Evolutionary conservation across 2,113 vertebrate genomes (phyloP).

Genomic region (Myocastor coypus): DNA sequence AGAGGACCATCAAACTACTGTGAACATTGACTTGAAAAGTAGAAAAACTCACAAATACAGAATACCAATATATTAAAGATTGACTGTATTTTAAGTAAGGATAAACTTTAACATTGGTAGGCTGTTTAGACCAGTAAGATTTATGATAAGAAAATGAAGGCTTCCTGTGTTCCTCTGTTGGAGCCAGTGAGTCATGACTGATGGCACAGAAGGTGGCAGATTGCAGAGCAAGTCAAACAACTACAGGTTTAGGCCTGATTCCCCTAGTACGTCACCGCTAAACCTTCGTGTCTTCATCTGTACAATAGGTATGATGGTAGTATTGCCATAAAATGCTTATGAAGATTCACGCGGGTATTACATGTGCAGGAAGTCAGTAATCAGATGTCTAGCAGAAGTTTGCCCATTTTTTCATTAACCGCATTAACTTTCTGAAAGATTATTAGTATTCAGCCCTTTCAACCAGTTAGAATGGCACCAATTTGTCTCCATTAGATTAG

Average conservation of each 20-base stretch:
- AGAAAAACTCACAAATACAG: not conserved
- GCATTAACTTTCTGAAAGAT: conserved; percentile 45
- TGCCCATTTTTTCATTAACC: not conserved
- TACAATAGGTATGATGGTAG: not conserved
- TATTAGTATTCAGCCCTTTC: not conserved
- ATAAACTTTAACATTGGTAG: not conserved
- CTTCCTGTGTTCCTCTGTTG: not conserved
- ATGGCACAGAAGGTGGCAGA: not conserved
- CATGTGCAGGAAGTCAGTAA: not conserved
- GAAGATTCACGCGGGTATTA: not conserved
- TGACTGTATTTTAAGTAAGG: not conserved
- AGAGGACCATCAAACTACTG: not conserved
- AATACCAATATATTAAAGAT: not conserved
- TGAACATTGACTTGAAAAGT: not conserved
- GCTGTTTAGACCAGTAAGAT: not conserved
- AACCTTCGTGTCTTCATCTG: not conserved
- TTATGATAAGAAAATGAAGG: not conserved
- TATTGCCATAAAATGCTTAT: not conserved
- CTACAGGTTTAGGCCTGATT: not conserved
- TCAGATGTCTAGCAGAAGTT: not conserved
- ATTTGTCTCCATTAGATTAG: not conserved
- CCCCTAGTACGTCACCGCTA: not conserved
- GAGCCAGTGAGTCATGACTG: not conserved
- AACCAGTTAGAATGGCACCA: not conserved
- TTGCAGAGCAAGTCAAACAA: not conserved